Conservation (phyloP, 2,888 invertebrate genomes). For the Drosophila aldrichi region DNA sequence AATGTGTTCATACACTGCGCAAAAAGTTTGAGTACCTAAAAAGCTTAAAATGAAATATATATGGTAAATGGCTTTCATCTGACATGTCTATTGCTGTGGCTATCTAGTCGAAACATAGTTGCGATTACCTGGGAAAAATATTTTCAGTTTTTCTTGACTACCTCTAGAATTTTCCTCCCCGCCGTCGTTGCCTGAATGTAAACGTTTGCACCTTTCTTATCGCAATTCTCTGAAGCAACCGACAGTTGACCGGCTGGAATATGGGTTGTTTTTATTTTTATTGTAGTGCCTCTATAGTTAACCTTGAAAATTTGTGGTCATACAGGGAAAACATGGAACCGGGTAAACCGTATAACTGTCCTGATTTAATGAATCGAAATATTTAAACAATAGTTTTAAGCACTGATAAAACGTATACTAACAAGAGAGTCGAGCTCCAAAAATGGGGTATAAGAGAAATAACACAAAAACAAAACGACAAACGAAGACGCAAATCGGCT, state of each 20-base stretch:
- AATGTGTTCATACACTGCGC: constrained; percentile 31
- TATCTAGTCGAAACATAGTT: not conserved
- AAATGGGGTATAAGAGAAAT: constrained; percentile 16
- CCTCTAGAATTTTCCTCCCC: constrained; percentile 25
- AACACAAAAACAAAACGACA: constrained; percentile 20
- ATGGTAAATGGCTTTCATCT: not conserved
- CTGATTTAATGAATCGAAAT: not conserved
- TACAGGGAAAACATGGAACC: constrained; percentile 9
- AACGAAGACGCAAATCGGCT: constrained; percentile 78
- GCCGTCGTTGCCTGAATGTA: constrained; percentile 9
- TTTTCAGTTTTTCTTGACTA: not conserved
- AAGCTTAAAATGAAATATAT: not conserved
- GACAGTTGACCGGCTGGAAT: constrained; percentile 5
- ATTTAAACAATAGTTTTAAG: constrained; percentile 7
- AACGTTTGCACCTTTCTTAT: constrained; percentile 41
- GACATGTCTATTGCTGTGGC: not conserved
- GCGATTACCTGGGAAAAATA: constrained; percentile 21
- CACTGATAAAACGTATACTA: constrained; percentile 28
- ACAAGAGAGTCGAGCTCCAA: constrained; percentile 27
- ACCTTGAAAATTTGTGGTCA: constrained; percentile 56
- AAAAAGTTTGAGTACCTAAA: not conserved
- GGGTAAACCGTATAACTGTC: constrained; percentile 8
- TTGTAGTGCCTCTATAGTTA: constrained; percentile 19
- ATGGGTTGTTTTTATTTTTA: constrained; percentile 18
- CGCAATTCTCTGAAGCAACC: constrained; percentile 36